These are phyloP conservation scores for Leptinotarsa lineolata DNA, from an alignment of 1,140 invertebrate genomes.

Conservation along the genomic window DNA sequence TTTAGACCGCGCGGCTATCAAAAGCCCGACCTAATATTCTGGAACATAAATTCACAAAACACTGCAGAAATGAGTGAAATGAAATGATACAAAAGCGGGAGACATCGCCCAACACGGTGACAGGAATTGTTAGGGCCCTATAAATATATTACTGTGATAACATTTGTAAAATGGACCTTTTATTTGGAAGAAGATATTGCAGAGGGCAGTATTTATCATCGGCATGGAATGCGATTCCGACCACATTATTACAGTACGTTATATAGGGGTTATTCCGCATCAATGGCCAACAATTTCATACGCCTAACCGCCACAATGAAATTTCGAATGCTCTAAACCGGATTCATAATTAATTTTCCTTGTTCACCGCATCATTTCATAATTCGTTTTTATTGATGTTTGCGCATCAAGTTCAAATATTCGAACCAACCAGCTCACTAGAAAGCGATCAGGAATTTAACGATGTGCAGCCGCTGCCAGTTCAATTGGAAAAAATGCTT, in stretches of 20 bases:
- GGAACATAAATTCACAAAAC: conserved; percentile 55
- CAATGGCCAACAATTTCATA: conserved; percentile 30
- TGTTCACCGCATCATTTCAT: conserved; percentile 5
- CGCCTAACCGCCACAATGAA: conserved; percentile 35
- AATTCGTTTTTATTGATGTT: conserved; percentile 15
- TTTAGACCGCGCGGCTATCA: conserved; percentile 43
- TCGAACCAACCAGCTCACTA: neutral
- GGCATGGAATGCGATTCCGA: conserved; percentile 42
- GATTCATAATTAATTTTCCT: conserved; percentile 33
- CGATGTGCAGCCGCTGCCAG: neutral
- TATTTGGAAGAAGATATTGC: conserved; percentile 44
- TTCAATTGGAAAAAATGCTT: neutral
- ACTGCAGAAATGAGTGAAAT: conserved; percentile 51
- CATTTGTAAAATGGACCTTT: conserved; percentile 45
- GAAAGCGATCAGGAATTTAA: neutral
- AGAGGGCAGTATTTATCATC: conserved; percentile 45
- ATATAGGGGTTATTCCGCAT: conserved; percentile 31
- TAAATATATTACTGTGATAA: conserved; percentile 46
- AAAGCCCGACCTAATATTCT: conserved; percentile 50
- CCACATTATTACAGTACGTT: conserved; percentile 39
- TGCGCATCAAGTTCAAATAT: conserved; percentile 2
- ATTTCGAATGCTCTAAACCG: conserved; percentile 27
- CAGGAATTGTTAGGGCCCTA: conserved; percentile 34
- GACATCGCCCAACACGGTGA: conserved; percentile 33
- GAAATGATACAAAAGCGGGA: conserved; percentile 34